Conservation (phyloP, 2,797 vertebrate species). For the Eremophila alpestris region DNA sequence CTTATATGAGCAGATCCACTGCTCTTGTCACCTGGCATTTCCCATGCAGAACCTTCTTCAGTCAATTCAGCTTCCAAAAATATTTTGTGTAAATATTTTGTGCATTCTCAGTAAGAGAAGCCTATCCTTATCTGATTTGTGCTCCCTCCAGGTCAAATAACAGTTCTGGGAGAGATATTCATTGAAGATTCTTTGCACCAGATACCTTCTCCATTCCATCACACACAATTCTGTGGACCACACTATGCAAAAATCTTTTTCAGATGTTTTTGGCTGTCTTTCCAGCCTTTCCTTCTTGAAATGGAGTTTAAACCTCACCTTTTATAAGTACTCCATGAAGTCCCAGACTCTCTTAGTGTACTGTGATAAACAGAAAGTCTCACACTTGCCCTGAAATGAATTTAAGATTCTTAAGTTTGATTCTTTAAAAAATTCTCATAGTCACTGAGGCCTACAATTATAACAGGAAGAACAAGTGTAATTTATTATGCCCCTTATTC, state of each 20-base stretch:
- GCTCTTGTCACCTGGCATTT: not conserved
- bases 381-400: not conserved
- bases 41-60: not conserved
- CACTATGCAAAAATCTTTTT: not conserved
- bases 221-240: not conserved
- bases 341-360: not conserved
- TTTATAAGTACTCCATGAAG: not conserved
- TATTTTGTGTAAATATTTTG: not conserved
- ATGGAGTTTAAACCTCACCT: not conserved
- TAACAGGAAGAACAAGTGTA: not conserved
- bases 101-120: not conserved
- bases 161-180: not conserved
- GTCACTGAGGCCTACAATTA: not conserved
- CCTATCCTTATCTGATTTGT: not conserved
- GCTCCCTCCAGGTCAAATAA: not conserved
- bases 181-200: not conserved
- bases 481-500: not conserved
- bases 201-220: not conserved
- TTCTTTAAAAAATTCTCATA: not conserved
- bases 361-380: not conserved
- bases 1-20: not conserved
- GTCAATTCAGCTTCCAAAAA: not conserved
- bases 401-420: not conserved
- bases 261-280: not conserved
- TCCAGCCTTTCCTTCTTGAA: not conserved